Percentiles rank a stretch among this genome's conserved stretches.
Evolutionary conservation across 2,113 vertebrate genomes (phyloP).

Genomic region (Pelodiscus sinensis): DNA sequence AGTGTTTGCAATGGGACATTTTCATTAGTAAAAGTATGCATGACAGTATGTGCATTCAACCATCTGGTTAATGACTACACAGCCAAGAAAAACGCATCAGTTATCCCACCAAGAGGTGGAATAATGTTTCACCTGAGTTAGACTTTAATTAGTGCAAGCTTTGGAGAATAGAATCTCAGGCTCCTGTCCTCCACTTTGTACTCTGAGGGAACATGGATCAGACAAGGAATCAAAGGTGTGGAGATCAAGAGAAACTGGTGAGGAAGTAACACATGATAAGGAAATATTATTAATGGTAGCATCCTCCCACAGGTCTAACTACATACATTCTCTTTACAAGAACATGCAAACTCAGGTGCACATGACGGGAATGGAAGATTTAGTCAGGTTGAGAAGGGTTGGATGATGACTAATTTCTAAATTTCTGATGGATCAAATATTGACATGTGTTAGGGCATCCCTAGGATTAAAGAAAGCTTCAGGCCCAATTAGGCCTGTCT

Average conservation of each 20-base stretch:
- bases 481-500: too few relatives aligned
- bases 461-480: too few relatives aligned
- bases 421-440: not conserved
- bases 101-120: not conserved
- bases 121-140: not conserved
- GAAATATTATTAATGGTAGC: not conserved
- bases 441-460: not conserved
- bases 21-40: constrained; percentile 24
- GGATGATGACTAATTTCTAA: not conserved
- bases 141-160: not conserved
- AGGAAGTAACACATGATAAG: not conserved
- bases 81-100: not conserved
- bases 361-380: not conserved
- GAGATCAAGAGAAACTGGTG: not conserved
- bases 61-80: not conserved
- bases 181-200: not conserved
- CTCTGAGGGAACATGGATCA: accelerated
- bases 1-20: not conserved
- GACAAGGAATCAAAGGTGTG: accelerated
- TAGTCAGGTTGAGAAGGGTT: not conserved
- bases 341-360: not conserved
- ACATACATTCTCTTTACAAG: not conserved
- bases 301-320: not conserved
- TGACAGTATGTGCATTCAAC: not conserved
- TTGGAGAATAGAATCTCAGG: not conserved